Conservation (phyloP, 2,113 vertebrate species). For the Irena cyanogastra region DNA sequence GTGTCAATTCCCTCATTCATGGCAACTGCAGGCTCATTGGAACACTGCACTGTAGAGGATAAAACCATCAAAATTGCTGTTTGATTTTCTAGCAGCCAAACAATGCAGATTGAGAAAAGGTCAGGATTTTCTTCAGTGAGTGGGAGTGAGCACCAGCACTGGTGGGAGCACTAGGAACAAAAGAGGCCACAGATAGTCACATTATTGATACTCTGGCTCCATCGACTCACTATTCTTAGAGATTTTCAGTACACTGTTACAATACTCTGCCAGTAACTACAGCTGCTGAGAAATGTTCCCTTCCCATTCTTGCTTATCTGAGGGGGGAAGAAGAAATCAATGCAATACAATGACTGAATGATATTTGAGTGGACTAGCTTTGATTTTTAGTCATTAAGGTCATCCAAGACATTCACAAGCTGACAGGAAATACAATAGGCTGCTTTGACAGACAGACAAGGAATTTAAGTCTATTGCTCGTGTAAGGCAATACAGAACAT, state of each 20-base stretch:
- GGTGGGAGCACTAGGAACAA: background rate
- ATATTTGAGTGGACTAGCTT: constrained; percentile 35
- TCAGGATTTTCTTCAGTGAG: background rate
- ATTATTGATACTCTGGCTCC: constrained; percentile 32
- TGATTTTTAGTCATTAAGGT: constrained; percentile 50
- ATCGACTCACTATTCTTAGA: constrained; percentile 9
- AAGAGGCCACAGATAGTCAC: background rate
- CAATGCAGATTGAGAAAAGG: constrained; percentile 6
- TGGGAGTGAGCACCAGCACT: background rate
- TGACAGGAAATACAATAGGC: constrained; percentile 40
- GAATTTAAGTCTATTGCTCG: constrained; percentile 11
- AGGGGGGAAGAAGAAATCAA: constrained; percentile 30
- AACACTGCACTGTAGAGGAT: background rate
- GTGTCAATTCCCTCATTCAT: background rate
- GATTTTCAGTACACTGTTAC: constrained; percentile 19
- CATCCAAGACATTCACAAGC: constrained; percentile 29
- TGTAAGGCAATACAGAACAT: background rate
- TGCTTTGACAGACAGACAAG: constrained; percentile 23
- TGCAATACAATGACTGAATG: constrained; percentile 33
- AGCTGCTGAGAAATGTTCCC: constrained; percentile 51
- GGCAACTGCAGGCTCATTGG: background rate
- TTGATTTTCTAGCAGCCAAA: constrained; percentile 38
- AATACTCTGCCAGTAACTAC: constrained; percentile 20
- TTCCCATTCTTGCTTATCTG: constrained; percentile 25
- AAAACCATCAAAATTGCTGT: background rate